Conservation (phyloP, 1,140 invertebrate species). For the Anastrepha obliqua region DNA sequence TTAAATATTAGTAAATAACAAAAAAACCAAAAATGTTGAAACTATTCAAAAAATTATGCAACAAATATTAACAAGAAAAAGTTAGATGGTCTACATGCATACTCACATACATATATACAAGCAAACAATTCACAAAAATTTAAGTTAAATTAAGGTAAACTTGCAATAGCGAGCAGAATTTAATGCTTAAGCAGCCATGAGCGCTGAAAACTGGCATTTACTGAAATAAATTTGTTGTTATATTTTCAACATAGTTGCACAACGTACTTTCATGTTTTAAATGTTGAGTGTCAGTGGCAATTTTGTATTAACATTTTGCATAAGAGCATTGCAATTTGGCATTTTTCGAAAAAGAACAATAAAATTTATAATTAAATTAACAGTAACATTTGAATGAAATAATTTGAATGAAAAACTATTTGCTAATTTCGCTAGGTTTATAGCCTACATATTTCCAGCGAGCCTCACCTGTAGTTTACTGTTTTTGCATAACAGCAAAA, state of each 20-base stretch:
- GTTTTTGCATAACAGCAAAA: no score
- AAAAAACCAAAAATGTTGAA: slow-evolving; percentile 34
- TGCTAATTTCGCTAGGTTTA: no score
- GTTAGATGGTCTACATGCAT: background rate
- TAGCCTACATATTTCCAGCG: no score
- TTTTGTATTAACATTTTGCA: background rate
- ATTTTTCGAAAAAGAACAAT: slow-evolving; percentile 31
- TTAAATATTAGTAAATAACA: slow-evolving; percentile 28
- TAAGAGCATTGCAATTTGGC: background rate
- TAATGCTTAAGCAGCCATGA: background rate
- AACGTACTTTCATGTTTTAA: slow-evolving; percentile 38
- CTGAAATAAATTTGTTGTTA: no score
- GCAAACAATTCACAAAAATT: background rate
- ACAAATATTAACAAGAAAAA: slow-evolving; percentile 4
- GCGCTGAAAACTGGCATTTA: no score
- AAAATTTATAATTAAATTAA: background rate
- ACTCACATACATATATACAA: background rate
- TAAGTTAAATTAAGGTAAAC: background rate
- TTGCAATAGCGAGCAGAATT: background rate
- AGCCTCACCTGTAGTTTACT: no score
- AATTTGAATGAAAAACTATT: no score
- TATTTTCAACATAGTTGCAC: no score
- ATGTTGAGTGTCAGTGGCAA: no score
- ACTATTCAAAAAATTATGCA: slow-evolving; percentile 54
- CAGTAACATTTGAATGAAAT: background rate